Evolutionary conservation across 2,797 vertebrate genomes (phyloP), one percentile per base, ranked within the genome.

Genomic region (Sebastiscus tertius): DNA sequence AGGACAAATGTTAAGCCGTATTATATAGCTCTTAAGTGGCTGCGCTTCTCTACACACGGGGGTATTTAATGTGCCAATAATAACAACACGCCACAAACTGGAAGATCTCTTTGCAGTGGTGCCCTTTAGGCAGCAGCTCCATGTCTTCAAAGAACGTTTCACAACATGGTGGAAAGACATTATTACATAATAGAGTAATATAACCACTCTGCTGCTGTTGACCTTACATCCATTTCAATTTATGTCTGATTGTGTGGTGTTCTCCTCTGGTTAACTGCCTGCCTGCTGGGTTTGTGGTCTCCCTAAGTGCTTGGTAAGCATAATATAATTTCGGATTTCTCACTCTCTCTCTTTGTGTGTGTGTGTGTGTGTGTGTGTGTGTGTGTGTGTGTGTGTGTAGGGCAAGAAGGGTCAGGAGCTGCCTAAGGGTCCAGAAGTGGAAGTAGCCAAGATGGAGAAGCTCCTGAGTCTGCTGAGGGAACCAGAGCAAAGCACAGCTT

Each of bases 401-500:
- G 93, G 80, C 55, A 98, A 99, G 91, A 98, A 98, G 83, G 97
- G 97, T 54, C 97, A 98, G 78, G 96, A 97, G 58, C 49, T 90
- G 3, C 95, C 96, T 70, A 96, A 96, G 79, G 97, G 96, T 55
- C 97, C 97, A 0, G 97, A 97, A 77, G 96, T 95, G 79, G 97
- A 99, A 93, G 92, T 95, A 0, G 94, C 92, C 27, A 99, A 99
- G 93, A 81, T 99, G 96, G 98, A 99, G 91, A 98, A 97, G 81
- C 93, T 99, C 56, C 95, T 99, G 42, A 96, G 93, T 77, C 88
- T 97, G 80, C 92, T 91, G 75, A 83, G 91, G 62, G 88, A 94
- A 59, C 87, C 84, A 11, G 84, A 92, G 20, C 62, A 85, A 62
- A 79, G 10, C 68, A 5, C 71, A 67, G 52, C n/a, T 68, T 86